Evolutionary conservation across 2,888 invertebrate species (phyloP).

Genomic region (Drosophila tanythrix): DNA sequence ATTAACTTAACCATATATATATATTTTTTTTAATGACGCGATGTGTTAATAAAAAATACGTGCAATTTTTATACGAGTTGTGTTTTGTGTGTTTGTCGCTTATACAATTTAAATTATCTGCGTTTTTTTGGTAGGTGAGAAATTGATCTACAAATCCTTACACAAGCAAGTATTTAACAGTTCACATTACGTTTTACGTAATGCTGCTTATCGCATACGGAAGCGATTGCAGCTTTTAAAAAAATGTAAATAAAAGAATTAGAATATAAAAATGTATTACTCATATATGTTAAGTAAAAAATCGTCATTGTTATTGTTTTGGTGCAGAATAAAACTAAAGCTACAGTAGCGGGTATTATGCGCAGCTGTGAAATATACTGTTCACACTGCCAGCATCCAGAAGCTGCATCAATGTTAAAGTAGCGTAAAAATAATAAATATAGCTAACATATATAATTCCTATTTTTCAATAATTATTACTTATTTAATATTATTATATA

Average conservation of each 20-base stretch:
- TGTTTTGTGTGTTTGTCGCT: neutral
- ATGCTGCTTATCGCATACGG: neutral
- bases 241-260: neutral
- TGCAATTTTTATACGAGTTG: neutral
- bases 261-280: neutral
- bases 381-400: neutral
- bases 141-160: neutral
- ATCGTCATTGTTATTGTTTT: neutral
- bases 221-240: neutral
- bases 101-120: neutral
- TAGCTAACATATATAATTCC: neutral
- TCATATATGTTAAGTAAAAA: neutral
- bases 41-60: neutral
- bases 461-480: neutral
- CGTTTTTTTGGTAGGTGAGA: slow-evolving; percentile 7
- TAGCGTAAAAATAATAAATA: neutral
- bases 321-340: neutral
- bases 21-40: neutral
- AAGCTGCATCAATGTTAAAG: neutral
- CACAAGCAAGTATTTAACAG: neutral
- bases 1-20: neutral
- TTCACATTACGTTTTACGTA: neutral
- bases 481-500: neutral
- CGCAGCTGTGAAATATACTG: neutral
- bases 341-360: neutral